Conservation (phyloP, 2,113 vertebrate species). For the Diphyllodes magnificus region DNA sequence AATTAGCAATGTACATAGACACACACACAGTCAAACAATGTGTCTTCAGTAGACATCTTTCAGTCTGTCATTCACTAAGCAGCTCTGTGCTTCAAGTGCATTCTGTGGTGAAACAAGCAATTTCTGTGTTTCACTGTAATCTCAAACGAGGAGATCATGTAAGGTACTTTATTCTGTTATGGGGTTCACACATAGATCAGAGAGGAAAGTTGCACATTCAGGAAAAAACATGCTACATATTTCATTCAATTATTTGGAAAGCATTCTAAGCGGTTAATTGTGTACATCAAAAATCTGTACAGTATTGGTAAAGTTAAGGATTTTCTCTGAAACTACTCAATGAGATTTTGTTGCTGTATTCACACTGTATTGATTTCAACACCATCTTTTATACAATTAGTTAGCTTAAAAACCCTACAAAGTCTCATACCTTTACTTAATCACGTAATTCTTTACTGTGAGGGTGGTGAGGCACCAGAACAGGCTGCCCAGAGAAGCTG, state of each 20-base stretch:
- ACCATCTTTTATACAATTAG: background rate
- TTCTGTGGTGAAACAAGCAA: background rate
- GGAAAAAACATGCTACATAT: background rate
- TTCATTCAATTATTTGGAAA: background rate
- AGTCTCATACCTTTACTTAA: background rate
- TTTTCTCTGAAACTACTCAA: background rate
- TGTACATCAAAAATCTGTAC: background rate
- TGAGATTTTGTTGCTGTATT: background rate
- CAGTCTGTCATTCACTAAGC: background rate
- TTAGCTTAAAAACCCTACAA: background rate
- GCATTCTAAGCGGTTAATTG: background rate
- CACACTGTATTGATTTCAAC: background rate
- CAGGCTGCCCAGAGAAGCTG: background rate
- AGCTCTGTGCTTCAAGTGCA: background rate
- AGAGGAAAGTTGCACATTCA: background rate
- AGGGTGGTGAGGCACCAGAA: background rate
- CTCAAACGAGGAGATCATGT: background rate
- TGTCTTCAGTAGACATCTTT: background rate
- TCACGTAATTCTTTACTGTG: background rate
- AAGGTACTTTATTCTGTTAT: background rate
- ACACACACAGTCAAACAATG: background rate
- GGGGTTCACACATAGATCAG: background rate
- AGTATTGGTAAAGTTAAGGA: background rate
- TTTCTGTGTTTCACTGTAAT: background rate
- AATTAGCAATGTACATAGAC: background rate